phyloP scores from a whole-genome alignment of 2,113 vertebrate species.

The Trichechus manatus region DNA sequence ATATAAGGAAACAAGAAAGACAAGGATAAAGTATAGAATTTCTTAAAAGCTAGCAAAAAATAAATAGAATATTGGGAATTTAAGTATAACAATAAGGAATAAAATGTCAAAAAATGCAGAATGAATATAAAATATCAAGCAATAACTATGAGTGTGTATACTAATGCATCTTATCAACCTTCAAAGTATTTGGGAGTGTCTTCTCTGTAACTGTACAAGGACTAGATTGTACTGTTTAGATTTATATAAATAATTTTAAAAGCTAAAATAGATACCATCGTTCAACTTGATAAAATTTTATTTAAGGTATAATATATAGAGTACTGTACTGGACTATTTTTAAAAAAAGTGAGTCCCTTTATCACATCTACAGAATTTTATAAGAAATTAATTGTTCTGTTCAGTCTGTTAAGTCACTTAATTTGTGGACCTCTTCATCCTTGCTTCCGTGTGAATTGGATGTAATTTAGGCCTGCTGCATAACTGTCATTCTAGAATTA shows the following conservation, averaged over 20 bases:
- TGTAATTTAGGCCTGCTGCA: not conserved
- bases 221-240: not conserved
- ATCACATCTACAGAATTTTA: not conserved
- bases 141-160: not conserved
- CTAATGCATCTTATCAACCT: not conserved
- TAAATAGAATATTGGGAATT: not conserved
- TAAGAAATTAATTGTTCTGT: not conserved
- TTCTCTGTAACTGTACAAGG: not conserved
- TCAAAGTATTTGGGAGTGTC: not conserved
- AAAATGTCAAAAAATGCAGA: not conserved
- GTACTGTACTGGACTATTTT: not conserved
- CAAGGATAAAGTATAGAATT: not conserved
- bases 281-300: not conserved
- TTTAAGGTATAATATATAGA: not conserved
- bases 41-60: not conserved
- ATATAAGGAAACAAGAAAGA: not conserved
- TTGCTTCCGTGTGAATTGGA: not conserved
- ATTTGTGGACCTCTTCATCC: not conserved
- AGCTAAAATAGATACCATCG: not conserved
- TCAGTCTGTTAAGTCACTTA: not conserved
- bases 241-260: not conserved
- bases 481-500: not conserved
- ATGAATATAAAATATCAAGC: not conserved
- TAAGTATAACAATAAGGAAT: not conserved
- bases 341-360: not conserved